phyloP scores from a whole-genome alignment of 2,797 vertebrate genomes.

The Notolabrus celidotus region DNA sequence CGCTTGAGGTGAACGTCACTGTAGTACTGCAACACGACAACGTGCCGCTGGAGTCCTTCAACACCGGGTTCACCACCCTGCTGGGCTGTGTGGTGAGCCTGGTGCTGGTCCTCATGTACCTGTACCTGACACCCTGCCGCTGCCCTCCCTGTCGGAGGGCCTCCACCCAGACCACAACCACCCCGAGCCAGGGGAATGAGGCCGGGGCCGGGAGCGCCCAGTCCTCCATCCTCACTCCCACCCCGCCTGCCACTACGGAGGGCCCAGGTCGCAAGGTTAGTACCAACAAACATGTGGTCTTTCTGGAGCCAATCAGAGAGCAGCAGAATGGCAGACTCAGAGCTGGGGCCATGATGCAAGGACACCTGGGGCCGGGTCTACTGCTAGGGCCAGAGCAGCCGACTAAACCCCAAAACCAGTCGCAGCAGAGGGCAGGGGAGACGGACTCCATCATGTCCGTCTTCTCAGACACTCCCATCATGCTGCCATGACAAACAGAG shows the following conservation, averaged over 20 bases:
- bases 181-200: slow-evolving; percentile 83
- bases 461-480: slow-evolving; percentile 89
- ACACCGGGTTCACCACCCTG: slow-evolving; percentile 93
- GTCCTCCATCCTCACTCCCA: slow-evolving; percentile 91
- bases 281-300: slow-evolving; percentile 94
- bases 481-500: slow-evolving; percentile 75
- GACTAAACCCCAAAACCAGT: slow-evolving; percentile 72
- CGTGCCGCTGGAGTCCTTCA: slow-evolving; percentile 85
- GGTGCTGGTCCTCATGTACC: slow-evolving; percentile 91
- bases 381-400: slow-evolving; percentile 60
- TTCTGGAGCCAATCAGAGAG: slow-evolving; percentile 93
- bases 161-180: slow-evolving; percentile 15
- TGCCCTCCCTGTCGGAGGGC: slow-evolving; percentile 82
- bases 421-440: slow-evolving; percentile 78
- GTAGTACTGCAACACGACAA: slow-evolving; percentile 68
- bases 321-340: slow-evolving; percentile 88
- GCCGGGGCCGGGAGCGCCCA: slow-evolving; percentile 84
- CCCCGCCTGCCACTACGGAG: slow-evolving; percentile 87
- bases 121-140: slow-evolving; percentile 92
- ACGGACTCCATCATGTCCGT: slow-evolving; percentile 88
- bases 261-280: slow-evolving; percentile 90
- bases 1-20: slow-evolving; percentile 90
- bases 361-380: slow-evolving; percentile 63
- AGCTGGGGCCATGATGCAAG: slow-evolving; percentile 66
- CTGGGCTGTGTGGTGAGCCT: slow-evolving; percentile 93